Percentiles rank a stretch among this genome's conserved stretches.
phyloP scores from a whole-genome alignment of 2,888 invertebrate genomes.

The Ophion slaviceki region DNA sequence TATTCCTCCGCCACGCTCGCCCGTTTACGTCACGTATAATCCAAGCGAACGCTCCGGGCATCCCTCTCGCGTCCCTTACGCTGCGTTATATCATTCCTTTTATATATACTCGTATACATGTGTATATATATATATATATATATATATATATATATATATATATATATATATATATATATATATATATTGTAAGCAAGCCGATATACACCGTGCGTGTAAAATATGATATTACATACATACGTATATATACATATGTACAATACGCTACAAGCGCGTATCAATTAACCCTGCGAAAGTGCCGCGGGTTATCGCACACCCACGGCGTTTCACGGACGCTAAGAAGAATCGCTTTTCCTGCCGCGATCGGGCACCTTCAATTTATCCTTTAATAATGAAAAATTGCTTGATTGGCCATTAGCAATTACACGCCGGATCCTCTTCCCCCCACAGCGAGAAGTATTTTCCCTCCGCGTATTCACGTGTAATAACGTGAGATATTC shows the following conservation, averaged over 20 bases:
- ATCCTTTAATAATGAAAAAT: slow-evolving; percentile 65
- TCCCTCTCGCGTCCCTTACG: slow-evolving; percentile 43
- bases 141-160: slow-evolving; percentile 15
- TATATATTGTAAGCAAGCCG: too few relatives aligned
- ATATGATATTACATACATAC: too few relatives aligned
- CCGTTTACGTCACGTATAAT: slow-evolving; percentile 68
- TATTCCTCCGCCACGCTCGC: slow-evolving; percentile 72
- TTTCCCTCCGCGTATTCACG: slow-evolving; percentile 1
- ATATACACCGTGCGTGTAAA: not conserved
- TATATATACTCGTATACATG: not conserved
- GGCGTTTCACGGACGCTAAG: slow-evolving; percentile 57
- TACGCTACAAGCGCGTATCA: slow-evolving; percentile 56
- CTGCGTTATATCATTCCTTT: slow-evolving; percentile 32
- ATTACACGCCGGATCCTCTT: slow-evolving; percentile 60
- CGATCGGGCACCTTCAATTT: slow-evolving; percentile 60
- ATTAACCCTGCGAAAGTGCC: slow-evolving; percentile 66
- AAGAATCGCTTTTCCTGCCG: slow-evolving; percentile 58
- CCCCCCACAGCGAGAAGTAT: slow-evolving; percentile 15
- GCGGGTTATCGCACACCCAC: slow-evolving; percentile 65
- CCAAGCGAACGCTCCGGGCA: slow-evolving; percentile 64
- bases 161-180: slow-evolving; percentile 5
- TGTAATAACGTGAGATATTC: slow-evolving; percentile 56
- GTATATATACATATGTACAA: slow-evolving; percentile 1
- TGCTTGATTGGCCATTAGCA: slow-evolving; percentile 62
- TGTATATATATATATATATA: slow-evolving; percentile 6